Evolutionary conservation across 2,797 vertebrate species (phyloP), one percentile per base, ranked within the genome.

Genomic region (Alauda arvensis): DNA sequence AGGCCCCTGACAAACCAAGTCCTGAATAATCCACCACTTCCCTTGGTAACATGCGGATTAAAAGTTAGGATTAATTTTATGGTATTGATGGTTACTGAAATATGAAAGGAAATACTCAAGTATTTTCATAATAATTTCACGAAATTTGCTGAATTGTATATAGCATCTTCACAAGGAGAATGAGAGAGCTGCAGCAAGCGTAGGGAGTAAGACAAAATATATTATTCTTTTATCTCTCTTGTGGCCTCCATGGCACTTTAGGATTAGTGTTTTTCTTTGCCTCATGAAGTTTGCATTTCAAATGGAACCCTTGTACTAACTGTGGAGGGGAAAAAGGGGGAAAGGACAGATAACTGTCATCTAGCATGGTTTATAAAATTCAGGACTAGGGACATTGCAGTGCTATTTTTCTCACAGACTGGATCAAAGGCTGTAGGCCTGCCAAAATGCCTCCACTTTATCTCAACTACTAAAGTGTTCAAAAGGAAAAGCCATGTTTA

Each of bases 401-500:
- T n/a, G 48, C 29, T 62, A 8, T 60, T 83, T 89, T 89, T 81
- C 53, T 69, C 42, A 77, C 42, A 77, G 37, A 56, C 37, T 65
- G 78, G 68, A 90, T 93, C 82, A 92, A 95, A 94, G 87, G 37
- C 69, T 56, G 25, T 65, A 52, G 79, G 52, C 31, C 37, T 92
- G 84, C 80, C 69, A 89, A 88, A 90, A 87, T 0, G 2, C 42
- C 92, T 83, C 49, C 69, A 70, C 46, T 89, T 90, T 86, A 91
- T 93, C 84, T 82, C 65, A 77, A 16, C 56, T 87, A 75, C 66
- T 83, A 74, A 87, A 84, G 57, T 65, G 61, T 90, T 95, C 84
- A 84, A 84, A 91, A 87, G 40, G 28, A 67, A 92, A 92, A 85
- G 28, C 29, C 85, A 72, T 91, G 80, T 90, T 94, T 92, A 93